Percentiles rank a stretch among this genome's conserved stretches.
These are phyloP conservation scores for Buceros bicornis DNA, from an alignment of 2,797 vertebrate species.

Conservation along the genomic window DNA sequence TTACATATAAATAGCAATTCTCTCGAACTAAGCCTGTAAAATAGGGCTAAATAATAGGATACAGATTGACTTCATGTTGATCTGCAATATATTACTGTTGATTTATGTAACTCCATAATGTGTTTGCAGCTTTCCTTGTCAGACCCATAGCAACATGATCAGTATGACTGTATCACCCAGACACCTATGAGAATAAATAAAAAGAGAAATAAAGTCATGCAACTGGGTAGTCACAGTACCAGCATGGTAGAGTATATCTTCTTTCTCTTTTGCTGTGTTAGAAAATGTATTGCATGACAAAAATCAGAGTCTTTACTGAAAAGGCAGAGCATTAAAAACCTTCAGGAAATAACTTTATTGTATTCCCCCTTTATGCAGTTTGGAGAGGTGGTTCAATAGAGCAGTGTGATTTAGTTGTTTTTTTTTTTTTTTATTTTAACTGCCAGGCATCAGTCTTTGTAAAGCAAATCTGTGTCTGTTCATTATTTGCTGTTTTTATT, in stretches of 20 bases:
- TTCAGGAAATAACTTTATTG: constrained; percentile 9
- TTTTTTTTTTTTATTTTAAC: background rate
- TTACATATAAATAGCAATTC: background rate
- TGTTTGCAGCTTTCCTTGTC: background rate
- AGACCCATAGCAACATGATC: background rate
- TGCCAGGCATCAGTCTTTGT: background rate
- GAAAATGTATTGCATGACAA: constrained; percentile 19
- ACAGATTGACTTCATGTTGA: background rate
- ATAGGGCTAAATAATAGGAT: background rate
- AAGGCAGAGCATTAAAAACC: constrained; percentile 25
- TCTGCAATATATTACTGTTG: background rate
- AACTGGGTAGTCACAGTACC: constrained; percentile 20
- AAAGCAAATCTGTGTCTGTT: background rate
- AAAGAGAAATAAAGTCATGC: background rate
- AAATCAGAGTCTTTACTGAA: constrained; percentile 37
- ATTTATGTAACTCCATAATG: background rate
- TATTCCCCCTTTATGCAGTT: background rate
- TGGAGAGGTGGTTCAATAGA: background rate
- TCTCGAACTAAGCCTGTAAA: background rate
- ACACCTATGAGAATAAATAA: background rate
- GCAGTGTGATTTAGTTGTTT: background rate
- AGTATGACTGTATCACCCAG: background rate
- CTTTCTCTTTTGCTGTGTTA: constrained; percentile 25
- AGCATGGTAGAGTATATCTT: constrained; percentile 17
- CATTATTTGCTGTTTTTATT: background rate